Evolutionary conservation across 2,113 vertebrate species (phyloP).

Genomic region (Melanostigma gelatinosum): DNA sequence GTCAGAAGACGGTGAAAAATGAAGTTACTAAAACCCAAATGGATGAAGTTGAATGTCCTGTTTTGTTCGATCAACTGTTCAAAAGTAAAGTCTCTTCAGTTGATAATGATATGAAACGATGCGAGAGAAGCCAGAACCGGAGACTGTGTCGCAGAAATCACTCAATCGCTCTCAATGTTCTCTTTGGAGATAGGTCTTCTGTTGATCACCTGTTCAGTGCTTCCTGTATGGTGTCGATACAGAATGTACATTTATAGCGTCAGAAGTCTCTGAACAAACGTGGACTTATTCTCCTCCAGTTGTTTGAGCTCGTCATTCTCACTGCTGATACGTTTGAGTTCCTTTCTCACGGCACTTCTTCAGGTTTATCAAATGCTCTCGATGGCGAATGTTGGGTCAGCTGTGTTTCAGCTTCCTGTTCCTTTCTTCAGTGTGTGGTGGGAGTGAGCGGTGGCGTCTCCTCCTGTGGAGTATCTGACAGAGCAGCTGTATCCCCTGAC

Average conservation of each 20-base stretch:
- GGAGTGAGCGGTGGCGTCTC: conserved; percentile 19
- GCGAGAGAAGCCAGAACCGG: not conserved
- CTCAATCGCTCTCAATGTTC: not conserved
- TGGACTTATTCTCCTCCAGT: not conserved
- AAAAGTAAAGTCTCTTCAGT: not conserved
- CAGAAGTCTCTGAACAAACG: not conserved
- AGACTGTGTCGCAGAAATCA: not conserved
- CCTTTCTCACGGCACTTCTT: not conserved
- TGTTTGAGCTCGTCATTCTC: too few relatives aligned
- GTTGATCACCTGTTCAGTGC: not conserved
- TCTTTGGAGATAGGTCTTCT: not conserved
- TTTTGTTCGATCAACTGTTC: too few relatives aligned
- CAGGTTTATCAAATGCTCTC: not conserved
- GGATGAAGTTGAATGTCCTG: too few relatives aligned
- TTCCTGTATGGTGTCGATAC: not conserved
- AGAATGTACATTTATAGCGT: not conserved
- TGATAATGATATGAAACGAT: not conserved
- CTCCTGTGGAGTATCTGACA: conserved; percentile 57
- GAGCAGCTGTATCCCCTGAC: conserved; percentile 62
- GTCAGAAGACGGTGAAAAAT: not conserved
- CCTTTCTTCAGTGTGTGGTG: conserved; percentile 34
- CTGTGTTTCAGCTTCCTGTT: conserved; percentile 8
- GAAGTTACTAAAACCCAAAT: not conserved
- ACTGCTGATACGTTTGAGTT: too few relatives aligned
- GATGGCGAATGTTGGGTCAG: conserved; percentile 23